Base-by-base conservation (phyloP, 2,113 vertebrate genomes). In the Caretta caretta region DNA sequence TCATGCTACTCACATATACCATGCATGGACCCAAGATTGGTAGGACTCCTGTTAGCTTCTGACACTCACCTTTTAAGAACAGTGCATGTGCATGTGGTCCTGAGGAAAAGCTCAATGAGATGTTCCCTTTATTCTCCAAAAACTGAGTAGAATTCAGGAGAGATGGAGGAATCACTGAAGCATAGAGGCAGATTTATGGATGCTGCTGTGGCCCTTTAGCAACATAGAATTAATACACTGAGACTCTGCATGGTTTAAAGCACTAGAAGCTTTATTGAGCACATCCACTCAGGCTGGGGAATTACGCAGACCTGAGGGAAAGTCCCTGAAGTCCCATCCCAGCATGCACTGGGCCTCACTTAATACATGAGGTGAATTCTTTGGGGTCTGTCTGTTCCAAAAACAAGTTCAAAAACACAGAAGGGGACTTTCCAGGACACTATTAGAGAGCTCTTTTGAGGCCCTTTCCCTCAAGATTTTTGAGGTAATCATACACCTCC, bases 381-480 rank as follows among this genome's bases (percentile, higher is more conserved):
- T 80, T 84, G 59, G 88, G 48, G 89, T 53, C 50, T 4, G 8
- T 46, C 51, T 16, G 25, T 29, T 27, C 75, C 42, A 78, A 46
- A 57, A 42, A 27, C 6, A 31, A n/a, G 59, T 42, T 56, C 50
- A 79, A 80, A 81, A 94, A 62, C 0, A 0, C 25, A 54, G 76
- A 86, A 87, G 10, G 19, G 12, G 72, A 62, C 59, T 92, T 92
- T 88, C 59, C 80, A 92, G 46, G 7, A 80, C 79, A 82, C 82
- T 29, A 3, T 48, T 48, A 22, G 14, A 16, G 3, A 80, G 29
- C 87, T 48, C 14, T 93, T 53, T 8, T 83, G 16, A 9, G 35
- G 56, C 27, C 24, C 80, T 90, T 87, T 86, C 57, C 90, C 87
- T 90, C 83, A 81, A 81, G 72, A 80, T 88, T 89, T 90, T 83